phyloP scores from a whole-genome alignment of 2,113 vertebrate species.

The Tricholaema leucomelas region DNA sequence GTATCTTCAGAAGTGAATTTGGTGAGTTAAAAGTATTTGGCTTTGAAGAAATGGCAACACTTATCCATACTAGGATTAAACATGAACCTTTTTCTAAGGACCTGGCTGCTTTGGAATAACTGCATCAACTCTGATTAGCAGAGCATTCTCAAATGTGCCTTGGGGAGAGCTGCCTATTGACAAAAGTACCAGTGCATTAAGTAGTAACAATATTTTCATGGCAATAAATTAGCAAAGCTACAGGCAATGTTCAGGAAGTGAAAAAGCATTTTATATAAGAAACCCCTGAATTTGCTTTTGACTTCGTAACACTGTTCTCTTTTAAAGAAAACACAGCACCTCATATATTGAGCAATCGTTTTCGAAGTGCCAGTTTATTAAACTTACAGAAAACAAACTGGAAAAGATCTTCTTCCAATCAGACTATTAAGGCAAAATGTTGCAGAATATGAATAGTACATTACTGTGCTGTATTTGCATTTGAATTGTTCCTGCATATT shows the following conservation, averaged over 20 bases:
- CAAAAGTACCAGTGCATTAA: slow-evolving; percentile 70
- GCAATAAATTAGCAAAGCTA: slow-evolving; percentile 68
- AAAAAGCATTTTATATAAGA: slow-evolving; percentile 59
- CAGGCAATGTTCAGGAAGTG: slow-evolving; percentile 51
- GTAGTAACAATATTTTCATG: slow-evolving; percentile 72
- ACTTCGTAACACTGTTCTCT: neutral
- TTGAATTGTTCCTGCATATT: slow-evolving; percentile 56
- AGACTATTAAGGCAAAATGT: neutral
- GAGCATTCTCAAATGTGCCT: slow-evolving; percentile 52
- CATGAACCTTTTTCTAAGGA: slow-evolving; percentile 46
- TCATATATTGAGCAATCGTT: neutral
- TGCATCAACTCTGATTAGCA: slow-evolving; percentile 55
- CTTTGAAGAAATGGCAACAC: slow-evolving; percentile 44
- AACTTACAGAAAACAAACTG: neutral
- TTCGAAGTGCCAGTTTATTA: neutral
- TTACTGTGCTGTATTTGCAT: neutral
- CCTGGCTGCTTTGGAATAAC: slow-evolving; percentile 50
- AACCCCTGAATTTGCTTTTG: neutral
- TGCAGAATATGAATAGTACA: slow-evolving; percentile 24
- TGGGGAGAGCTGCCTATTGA: slow-evolving; percentile 70
- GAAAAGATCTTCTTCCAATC: neutral
- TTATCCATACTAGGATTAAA: slow-evolving; percentile 26
- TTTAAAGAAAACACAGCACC: neutral
- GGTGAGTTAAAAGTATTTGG: slow-evolving; percentile 47
- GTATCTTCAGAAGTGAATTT: neutral